phyloP scores from a whole-genome alignment of 1,140 invertebrate species.

The Alviniconcha marisindica region DNA sequence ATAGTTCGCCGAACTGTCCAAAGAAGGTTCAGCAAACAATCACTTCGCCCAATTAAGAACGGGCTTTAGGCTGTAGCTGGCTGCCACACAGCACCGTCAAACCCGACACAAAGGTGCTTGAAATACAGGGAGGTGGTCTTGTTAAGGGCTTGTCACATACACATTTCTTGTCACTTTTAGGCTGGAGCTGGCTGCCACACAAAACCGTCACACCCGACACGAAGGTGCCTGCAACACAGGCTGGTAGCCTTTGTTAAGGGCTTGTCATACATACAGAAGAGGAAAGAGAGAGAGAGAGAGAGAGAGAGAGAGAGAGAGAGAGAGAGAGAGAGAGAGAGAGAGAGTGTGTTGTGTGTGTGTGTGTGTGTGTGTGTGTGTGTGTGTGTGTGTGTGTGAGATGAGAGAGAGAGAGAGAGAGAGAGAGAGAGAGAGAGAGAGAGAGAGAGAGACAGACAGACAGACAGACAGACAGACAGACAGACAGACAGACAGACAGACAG shows the following conservation, averaged over 20 bases:
- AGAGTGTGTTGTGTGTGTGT: background rate
- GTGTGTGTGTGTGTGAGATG: background rate
- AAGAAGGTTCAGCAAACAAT: too few relatives aligned
- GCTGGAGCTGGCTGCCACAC: constrained; percentile 64
- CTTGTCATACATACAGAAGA: too few relatives aligned
- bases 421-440: background rate
- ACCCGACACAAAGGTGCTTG: constrained; percentile 71
- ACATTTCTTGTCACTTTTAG: too few relatives aligned
- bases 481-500: background rate
- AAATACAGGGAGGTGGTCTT: too few relatives aligned
- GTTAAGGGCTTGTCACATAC: too few relatives aligned
- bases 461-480: background rate
- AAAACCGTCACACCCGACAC: constrained; percentile 66
- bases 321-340: background rate
- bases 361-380: constrained; percentile 8
- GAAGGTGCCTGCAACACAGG: constrained; percentile 71
- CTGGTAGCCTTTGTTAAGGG: too few relatives aligned
- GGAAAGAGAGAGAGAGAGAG: background rate
- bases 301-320: background rate
- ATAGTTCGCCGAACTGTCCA: too few relatives aligned
- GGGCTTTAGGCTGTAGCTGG: constrained; percentile 56
- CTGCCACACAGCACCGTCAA: constrained; percentile 68
- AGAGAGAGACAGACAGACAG: background rate
- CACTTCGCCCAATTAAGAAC: too few relatives aligned
- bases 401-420: background rate